Base-by-base conservation (phyloP, 2,113 vertebrate genomes). In the Syngnathus scovelli region DNA sequence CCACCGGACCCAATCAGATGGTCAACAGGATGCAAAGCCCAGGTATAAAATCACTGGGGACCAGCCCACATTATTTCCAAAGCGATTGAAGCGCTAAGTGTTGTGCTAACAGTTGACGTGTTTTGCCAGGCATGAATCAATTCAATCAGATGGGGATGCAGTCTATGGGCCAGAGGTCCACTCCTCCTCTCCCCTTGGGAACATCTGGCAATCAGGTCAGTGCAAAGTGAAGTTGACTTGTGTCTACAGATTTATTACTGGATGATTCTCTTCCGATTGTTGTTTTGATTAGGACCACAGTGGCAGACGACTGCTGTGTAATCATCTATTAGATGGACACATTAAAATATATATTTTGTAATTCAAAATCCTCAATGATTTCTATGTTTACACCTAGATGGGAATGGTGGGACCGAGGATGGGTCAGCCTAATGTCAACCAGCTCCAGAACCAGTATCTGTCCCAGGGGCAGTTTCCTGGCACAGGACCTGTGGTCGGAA, bases 391-490 rank as follows among this genome's bases (percentile, higher is more conserved):
- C 60, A 1, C 52, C 66, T 83, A 98, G 92, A 92, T 96, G 90
- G 93, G 91, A 70, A 95, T 97, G 83, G 88, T 82, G 16, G 87
- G 92, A 66, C 87, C 94, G 66, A 93, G 94, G 64, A 93, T 98
- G 90, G 92, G 93, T 43, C 93, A 93, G 39, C 91, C 94, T 11
- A 93, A 87, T 66, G 90, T 93, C 73, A 89, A 86, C 68, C 94
- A 94, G 80, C 89, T 95, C 71, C 96, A 95, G 86, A 96, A 88
- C 89, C 96, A 94, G 44, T 99, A 95, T 83, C 85, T 97, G 66
- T 85, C 93, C 27, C 92, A 95, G 72, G 89, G 90, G 66, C 94
- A 92, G 65, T 99, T 95, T 83, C 88, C 94, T 62, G 84, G 92
- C 39, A 85, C 94, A 39, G 90, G 91, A 36, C 93, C 93, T 76